phyloP scores from a whole-genome alignment of 2,888 invertebrate genomes.

The Amphipyra tragopoginis region DNA sequence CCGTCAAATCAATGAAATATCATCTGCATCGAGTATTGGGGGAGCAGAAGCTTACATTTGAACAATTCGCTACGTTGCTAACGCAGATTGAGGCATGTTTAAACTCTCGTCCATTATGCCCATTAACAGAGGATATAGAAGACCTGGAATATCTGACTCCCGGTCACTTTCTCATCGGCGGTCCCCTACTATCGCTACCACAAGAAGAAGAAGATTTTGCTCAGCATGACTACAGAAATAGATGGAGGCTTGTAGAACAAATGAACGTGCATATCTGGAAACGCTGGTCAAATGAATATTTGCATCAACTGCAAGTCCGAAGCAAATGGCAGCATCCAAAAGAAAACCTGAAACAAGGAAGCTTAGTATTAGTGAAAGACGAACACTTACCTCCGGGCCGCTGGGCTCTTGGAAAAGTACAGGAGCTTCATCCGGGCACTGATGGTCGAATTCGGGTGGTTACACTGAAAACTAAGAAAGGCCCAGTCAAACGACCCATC shows the following conservation, averaged over 20 bases:
- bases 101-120: slow-evolving; percentile 43
- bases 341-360: slow-evolving; percentile 16
- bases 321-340: slow-evolving; percentile 23
- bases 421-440: too few species aligned
- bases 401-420: too few species aligned
- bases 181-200: slow-evolving; percentile 15
- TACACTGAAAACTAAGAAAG: too few species aligned
- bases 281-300: slow-evolving; percentile 16
- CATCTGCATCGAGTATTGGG: slow-evolving; percentile 13
- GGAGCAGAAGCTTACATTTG: slow-evolving; percentile 7
- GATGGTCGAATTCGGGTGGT: too few species aligned
- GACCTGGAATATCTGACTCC: slow-evolving; percentile 51
- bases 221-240: background rate
- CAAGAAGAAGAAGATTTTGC: too few species aligned
- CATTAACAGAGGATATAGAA: slow-evolving; percentile 44
- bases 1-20: slow-evolving; percentile 13
- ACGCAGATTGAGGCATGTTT: slow-evolving; percentile 32
- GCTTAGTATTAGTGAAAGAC: slow-evolving; percentile 14
- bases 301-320: slow-evolving; percentile 17
- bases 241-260: slow-evolving; percentile 27
- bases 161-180: slow-evolving; percentile 48
- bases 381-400: slow-evolving; percentile 6
- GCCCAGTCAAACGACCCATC: too few species aligned
- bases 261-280: slow-evolving; percentile 27
- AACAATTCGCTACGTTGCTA: slow-evolving; percentile 4